A percentile compares a stretch with the other conserved stretches of the same genome.
Conservation (phyloP, 2,888 invertebrate species). For the Hirtodrosophila alboralis region DNA sequence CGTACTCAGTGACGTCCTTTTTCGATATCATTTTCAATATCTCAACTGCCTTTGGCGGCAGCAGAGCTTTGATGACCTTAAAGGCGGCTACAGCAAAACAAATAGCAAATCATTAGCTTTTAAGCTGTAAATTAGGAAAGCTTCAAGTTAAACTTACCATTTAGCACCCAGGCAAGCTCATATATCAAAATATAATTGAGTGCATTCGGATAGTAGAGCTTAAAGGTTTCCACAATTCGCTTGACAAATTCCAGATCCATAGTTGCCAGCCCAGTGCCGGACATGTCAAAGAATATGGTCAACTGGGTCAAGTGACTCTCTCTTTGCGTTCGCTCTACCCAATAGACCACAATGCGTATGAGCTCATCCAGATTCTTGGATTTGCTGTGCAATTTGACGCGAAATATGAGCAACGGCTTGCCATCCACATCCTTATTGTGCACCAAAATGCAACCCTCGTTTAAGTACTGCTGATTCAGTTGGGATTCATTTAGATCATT, state of each 20-base stretch:
- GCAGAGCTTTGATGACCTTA: conserved; percentile 93
- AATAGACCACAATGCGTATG: conserved; percentile 92
- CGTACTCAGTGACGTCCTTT: conserved; percentile 89
- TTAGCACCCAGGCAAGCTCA: conserved; percentile 97
- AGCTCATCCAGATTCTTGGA: conserved; percentile 90
- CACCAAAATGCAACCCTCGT: conserved; percentile 91
- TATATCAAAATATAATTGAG: conserved; percentile 95
- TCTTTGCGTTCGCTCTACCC: conserved; percentile 86
- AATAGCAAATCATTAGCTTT: conserved; percentile 6
- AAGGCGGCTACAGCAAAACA: conserved; percentile 91
- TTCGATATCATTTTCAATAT: conserved; percentile 93
- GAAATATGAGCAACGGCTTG: conserved; percentile 90
- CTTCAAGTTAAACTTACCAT: conserved; percentile 85
- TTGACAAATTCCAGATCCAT: conserved; percentile 96
- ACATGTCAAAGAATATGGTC: conserved; percentile 95
- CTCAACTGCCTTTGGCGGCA: conserved; percentile 94
- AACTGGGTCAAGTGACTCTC: conserved; percentile 90
- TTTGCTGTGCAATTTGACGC: conserved; percentile 92
- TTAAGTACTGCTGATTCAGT: conserved; percentile 89
- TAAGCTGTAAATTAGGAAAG: conserved; percentile 8
- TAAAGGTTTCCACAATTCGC: conserved; percentile 93
- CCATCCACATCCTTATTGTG: conserved; percentile 93
- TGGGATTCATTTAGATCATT: conserved; percentile 90
- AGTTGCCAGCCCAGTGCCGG: conserved; percentile 92
- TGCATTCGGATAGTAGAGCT: conserved; percentile 94